A percentile compares a stretch with the other conserved stretches of the same genome.
Evolutionary conservation across 2,797 vertebrate genomes (phyloP).

Genomic region (Sebastes minor): DNA sequence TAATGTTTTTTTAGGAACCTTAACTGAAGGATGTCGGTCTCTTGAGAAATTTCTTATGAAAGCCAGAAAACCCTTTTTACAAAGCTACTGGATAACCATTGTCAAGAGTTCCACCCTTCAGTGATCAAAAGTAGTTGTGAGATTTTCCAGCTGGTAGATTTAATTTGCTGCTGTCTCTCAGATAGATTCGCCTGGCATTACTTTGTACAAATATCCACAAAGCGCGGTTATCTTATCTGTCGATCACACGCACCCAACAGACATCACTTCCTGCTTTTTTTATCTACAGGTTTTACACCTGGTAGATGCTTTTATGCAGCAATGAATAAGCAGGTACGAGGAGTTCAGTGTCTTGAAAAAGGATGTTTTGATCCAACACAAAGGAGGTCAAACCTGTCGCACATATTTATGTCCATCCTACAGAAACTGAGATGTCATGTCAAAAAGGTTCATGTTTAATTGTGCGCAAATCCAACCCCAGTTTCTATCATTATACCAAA

Average conservation of each 20-base stretch:
- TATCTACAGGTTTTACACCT: neutral
- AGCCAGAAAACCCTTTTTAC: slow-evolving; percentile 18
- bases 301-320: too few relatives aligned
- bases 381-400: neutral
- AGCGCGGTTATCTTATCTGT: slow-evolving; percentile 50
- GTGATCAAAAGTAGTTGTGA: slow-evolving; percentile 35
- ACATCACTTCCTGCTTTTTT: slow-evolving; percentile 19
- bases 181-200: slow-evolving; percentile 27
- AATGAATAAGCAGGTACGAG: too few relatives aligned
- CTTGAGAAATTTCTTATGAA: slow-evolving; percentile 1
- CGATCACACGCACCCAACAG: slow-evolving; percentile 10
- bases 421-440: neutral
- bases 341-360: neutral
- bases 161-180: slow-evolving; percentile 41
- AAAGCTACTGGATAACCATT: slow-evolving; percentile 30
- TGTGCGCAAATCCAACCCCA: neutral
- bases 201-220: slow-evolving; percentile 50
- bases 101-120: slow-evolving; percentile 35
- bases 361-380: neutral
- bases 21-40: neutral
- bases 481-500: neutral
- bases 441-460: neutral
- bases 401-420: neutral
- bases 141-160: slow-evolving; percentile 51
- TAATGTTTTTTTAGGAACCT: neutral